Evolutionary conservation across 2,888 invertebrate genomes (phyloP).

Genomic region (Cosmorhoe ocellata): DNA sequence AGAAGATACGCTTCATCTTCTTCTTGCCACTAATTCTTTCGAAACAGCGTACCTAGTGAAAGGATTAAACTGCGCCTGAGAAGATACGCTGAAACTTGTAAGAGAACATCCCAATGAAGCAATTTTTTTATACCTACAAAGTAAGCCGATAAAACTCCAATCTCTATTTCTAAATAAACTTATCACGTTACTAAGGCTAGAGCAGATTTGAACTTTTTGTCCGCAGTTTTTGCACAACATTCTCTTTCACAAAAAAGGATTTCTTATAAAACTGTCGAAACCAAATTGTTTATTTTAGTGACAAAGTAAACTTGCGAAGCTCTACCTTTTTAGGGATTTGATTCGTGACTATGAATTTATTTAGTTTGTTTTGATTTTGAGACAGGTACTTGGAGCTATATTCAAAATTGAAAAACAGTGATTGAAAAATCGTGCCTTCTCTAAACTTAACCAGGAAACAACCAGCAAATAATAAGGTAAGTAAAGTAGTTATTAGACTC

Average conservation of each 20-base stretch:
- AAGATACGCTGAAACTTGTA: neutral
- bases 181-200: constrained; percentile 64
- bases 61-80: no score
- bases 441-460: no score
- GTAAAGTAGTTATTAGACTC: no score
- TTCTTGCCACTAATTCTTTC: no score
- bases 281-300: constrained; percentile 71
- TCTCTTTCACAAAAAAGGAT: constrained; percentile 60
- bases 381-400: neutral
- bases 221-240: constrained; percentile 67
- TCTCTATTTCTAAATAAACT: constrained; percentile 77
- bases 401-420: no score
- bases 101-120: neutral
- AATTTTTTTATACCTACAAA: constrained; percentile 9
- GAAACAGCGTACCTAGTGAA: no score
- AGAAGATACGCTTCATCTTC: no score
- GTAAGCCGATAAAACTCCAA: constrained; percentile 54
- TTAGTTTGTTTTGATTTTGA: constrained; percentile 20
- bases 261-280: constrained; percentile 45
- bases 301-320: constrained; percentile 58
- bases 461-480: no score
- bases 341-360: constrained; percentile 47
- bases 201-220: constrained; percentile 69
- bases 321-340: constrained; percentile 44
- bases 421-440: no score